phyloP scores from a whole-genome alignment of 92 coral and sea anemone species.

The Meandrina meandrites region DNA sequence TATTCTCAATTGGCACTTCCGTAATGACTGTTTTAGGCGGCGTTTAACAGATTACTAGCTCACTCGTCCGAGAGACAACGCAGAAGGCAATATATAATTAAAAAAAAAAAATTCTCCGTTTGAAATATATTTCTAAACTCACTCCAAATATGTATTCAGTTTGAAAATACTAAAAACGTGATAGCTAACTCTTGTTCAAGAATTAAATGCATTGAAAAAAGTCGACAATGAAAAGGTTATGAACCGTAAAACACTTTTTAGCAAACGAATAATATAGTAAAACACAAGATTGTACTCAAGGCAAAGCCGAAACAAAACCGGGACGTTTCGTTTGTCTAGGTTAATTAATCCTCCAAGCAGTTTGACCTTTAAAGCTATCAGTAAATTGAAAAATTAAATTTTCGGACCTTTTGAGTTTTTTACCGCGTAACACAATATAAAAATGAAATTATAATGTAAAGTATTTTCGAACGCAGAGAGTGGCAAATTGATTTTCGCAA shows the following conservation, averaged over 20 bases:
- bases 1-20: constrained; percentile 28
- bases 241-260: not conserved
- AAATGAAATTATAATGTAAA: not conserved
- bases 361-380: not conserved
- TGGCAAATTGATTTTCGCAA: constrained; percentile 8
- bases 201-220: constrained; percentile 4
- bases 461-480: not conserved
- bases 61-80: not conserved
- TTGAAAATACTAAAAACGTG: not conserved
- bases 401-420: constrained; percentile 1
- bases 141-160: not conserved
- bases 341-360: not conserved
- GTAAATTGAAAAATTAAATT: not conserved
- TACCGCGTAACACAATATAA: not conserved
- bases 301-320: not conserved
- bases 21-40: constrained; percentile 14
- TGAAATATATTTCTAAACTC: not conserved
- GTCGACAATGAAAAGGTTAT: not conserved
- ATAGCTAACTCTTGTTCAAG: not conserved
- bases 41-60: constrained; percentile 24
- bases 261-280: constrained; percentile 1
- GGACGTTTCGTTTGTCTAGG: not conserved
- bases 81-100: constrained; percentile 6
- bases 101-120: not conserved
- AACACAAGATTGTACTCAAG: not conserved